Evolutionary conservation across 1,140 invertebrate species (phyloP).

Genomic region (Drosophila lini): DNA sequence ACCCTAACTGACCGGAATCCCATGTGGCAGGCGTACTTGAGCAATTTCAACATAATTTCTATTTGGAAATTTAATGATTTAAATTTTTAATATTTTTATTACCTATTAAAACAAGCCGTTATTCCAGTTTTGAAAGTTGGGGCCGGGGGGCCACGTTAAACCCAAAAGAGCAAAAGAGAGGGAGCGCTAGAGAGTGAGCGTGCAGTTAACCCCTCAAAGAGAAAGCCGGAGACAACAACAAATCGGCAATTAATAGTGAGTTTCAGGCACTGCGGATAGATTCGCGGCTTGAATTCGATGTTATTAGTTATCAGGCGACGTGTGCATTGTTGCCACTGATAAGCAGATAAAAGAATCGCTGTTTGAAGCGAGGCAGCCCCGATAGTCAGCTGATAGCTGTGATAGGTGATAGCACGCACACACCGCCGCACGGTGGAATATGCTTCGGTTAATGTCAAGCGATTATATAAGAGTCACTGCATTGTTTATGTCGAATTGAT

Average conservation of each 20-base stretch:
- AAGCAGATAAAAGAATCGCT: conserved; percentile 33
- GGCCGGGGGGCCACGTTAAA: conserved; percentile 17
- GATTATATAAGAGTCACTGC: conserved; percentile 45
- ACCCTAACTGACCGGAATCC: neutral
- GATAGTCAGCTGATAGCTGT: conserved; percentile 50
- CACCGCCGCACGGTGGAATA: conserved; percentile 17
- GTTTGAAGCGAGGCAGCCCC: conserved; percentile 23
- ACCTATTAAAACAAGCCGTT: neutral
- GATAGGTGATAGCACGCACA: conserved; percentile 26
- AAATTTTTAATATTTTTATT: conserved; percentile 8
- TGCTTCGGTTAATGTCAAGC: conserved; percentile 35
- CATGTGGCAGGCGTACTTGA: neutral
- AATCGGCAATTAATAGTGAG: conserved; percentile 26
- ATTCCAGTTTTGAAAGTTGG: conserved; percentile 15
- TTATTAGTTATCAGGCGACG: conserved; percentile 44
- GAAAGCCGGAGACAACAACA: conserved; percentile 18
- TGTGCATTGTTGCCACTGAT: conserved; percentile 52
- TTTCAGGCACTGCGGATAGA: conserved; percentile 3
- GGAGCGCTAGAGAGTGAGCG: neutral
- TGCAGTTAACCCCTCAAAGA: neutral
- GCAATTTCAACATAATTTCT: neutral
- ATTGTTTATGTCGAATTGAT: conserved; percentile 50
- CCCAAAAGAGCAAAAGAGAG: neutral
- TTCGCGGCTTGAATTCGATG: conserved; percentile 24
- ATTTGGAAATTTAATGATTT: neutral